Percentiles rank a stretch among this genome's conserved stretches.
Evolutionary conservation across 1,140 invertebrate species (phyloP).

Genomic region (Drosophila athabasca): DNA sequence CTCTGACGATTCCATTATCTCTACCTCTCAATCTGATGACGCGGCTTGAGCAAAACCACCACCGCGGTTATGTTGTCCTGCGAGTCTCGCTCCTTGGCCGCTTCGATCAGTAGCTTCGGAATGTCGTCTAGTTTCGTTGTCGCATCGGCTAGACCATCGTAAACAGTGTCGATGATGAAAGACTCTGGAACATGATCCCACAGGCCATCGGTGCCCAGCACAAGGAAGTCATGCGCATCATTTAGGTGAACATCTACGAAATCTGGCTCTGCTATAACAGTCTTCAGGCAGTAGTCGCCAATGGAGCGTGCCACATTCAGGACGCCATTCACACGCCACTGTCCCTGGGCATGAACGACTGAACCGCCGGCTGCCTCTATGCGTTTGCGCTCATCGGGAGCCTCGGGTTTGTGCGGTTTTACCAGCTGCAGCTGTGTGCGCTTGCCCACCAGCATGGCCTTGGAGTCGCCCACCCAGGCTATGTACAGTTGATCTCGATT

Average conservation of each 20-base stretch:
- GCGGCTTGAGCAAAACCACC: conserved; percentile 72
- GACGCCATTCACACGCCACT: conserved; percentile 82
- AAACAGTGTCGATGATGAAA: conserved; percentile 85
- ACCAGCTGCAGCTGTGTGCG: conserved; percentile 86
- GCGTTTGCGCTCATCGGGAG: conserved; percentile 63
- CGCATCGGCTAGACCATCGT: conserved; percentile 52
- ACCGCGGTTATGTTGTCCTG: conserved; percentile 78
- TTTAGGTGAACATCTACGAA: conserved; percentile 88
- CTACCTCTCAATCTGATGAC: conserved; percentile 46
- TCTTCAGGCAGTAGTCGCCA: conserved; percentile 74
- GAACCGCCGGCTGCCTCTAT: conserved; percentile 69
- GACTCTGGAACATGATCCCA: conserved; percentile 92
- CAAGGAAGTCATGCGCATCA: conserved; percentile 94
- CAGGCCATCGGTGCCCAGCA: conserved; percentile 96
- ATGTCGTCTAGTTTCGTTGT: conserved; percentile 71
- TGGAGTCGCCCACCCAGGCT: conserved; percentile 97
- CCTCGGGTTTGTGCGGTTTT: conserved; percentile 92
- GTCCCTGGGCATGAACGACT: conserved; percentile 72
- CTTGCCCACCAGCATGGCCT: conserved; percentile 91
- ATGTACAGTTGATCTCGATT: conserved; percentile 89
- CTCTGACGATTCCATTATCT: conserved; percentile 9
- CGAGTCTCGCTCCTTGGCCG: conserved; percentile 73
- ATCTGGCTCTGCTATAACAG: conserved; percentile 94
- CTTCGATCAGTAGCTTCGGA: conserved; percentile 73
- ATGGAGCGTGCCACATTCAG: conserved; percentile 81